phyloP scores from a whole-genome alignment of 2,888 invertebrate genomes.

The Caradrina kadenii region DNA sequence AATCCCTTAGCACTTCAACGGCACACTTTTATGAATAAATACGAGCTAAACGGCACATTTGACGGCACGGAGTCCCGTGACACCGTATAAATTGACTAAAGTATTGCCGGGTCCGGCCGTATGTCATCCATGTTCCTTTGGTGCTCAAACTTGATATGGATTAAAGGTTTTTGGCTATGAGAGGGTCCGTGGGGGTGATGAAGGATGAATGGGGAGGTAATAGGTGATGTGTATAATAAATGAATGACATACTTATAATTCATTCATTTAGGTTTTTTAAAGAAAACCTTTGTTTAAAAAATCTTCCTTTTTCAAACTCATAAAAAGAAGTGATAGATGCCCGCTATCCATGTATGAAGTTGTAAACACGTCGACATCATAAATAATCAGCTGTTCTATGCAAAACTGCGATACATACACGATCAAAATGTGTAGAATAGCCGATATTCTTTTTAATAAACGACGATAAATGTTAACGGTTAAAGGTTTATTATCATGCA shows the following conservation, averaged over 20 bases:
- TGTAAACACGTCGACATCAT: no score
- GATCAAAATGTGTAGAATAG: no score
- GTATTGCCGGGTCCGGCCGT: slow-evolving; percentile 44
- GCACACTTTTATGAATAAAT: slow-evolving; percentile 56
- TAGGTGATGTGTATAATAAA: no score
- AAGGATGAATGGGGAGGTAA: background rate
- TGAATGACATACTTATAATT: no score
- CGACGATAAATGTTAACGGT: no score
- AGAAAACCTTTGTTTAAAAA: background rate
- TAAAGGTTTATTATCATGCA: no score
- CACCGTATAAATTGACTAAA: slow-evolving; percentile 43
- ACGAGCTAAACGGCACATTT: slow-evolving; percentile 38
- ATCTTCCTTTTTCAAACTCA: background rate
- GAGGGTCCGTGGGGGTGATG: background rate
- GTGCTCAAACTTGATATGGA: slow-evolving; percentile 33
- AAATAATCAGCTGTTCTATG: no score
- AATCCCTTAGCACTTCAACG: slow-evolving; percentile 6
- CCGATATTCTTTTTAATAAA: no score
- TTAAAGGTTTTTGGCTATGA: slow-evolving; percentile 7
- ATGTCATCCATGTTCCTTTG: slow-evolving; percentile 48
- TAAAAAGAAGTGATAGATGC: no score
- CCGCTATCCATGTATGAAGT: no score
- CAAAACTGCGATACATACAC: no score
- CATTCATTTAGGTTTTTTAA: background rate
- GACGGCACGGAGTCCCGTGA: slow-evolving; percentile 23